Evolutionary conservation across 1,140 invertebrate genomes (phyloP), one percentile per base, ranked within the genome.

Genomic region (Heterodera carotae): DNA sequence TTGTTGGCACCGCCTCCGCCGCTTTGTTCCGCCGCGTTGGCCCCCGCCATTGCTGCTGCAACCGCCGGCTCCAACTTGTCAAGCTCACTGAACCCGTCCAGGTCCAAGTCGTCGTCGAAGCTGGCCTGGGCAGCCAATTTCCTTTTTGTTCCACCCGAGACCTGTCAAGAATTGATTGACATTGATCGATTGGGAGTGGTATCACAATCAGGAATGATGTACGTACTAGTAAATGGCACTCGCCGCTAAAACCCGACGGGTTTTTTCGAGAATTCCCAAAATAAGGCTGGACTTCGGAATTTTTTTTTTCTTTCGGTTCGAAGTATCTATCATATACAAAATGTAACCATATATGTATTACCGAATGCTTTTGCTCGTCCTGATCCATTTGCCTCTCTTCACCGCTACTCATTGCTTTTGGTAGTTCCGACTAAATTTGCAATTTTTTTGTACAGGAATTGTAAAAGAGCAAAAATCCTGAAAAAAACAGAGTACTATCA

Each of bases 11-110:
- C 39, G 39, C 39, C 15, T 7, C 39, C 39, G 15, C 7, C 39
- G 39, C 39, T 43, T 43, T 43, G 39, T 22, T 56, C 15, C 15
- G 12, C 48, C 22, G 48, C 48, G 1, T 56, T 22, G 1, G 48
- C 48, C 5, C 15, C 48, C 5, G 59, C 6, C 39, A 39, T 43
- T 76, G 75, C 33, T 67, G 36, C 33, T 33, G 69, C 29, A n/a
- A 78, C 70, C n/a, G 56, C 34, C 29, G 76, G 76, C 29, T 76
- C 76, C 22, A 78, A 43, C 34, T 66, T 75, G 74, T 78, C 68
- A 36, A 78, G 39, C 56, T 78, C 77, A 33, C 67, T 78, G 56
- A 78, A 78, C 25, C 75, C 77, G 15, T 78, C 77, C 76, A 78
- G 29, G 56, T 78, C 77, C 70, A 76, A 29, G 25, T 78, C 77